phyloP scores from a whole-genome alignment of 2,888 invertebrate species.

The Linyphia triangularis region DNA sequence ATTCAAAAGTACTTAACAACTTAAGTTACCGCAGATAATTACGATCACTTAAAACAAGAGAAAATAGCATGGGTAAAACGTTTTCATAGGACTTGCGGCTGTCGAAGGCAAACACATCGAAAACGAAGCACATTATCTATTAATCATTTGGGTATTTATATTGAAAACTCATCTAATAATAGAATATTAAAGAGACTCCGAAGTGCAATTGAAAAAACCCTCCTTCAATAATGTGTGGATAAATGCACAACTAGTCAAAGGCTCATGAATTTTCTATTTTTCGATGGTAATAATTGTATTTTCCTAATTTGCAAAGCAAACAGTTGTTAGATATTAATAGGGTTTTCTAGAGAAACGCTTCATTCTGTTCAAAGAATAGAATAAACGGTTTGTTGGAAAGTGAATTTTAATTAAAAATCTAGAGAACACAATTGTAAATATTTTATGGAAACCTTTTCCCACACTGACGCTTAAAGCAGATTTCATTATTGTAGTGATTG shows the following conservation, averaged over 20 bases:
- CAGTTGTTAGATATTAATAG: constrained; percentile 42
- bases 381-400: constrained; percentile 3
- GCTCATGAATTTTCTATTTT: constrained; percentile 39
- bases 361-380: background rate
- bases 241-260: constrained; percentile 32
- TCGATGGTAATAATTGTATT: constrained; percentile 50
- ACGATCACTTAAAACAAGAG: constrained; percentile 31
- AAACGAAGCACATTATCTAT: constrained; percentile 14
- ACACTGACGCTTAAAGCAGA: constrained; percentile 15
- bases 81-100: background rate
- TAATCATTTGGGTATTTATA: constrained; percentile 41
- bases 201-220: constrained; percentile 11
- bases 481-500: constrained; percentile 36
- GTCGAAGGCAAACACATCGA: constrained; percentile 26
- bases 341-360: background rate
- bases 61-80: constrained; percentile 14
- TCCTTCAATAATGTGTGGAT: constrained; percentile 10
- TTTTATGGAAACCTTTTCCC: constrained; percentile 11
- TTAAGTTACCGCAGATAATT: constrained; percentile 39
- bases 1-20: constrained; percentile 33
- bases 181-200: constrained; percentile 15
- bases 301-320: constrained; percentile 47
- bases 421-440: constrained; percentile 25
- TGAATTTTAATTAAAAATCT: background rate
- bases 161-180: constrained; percentile 31